These are phyloP conservation scores for Phylloscopus collybita DNA, from an alignment of 2,797 vertebrate genomes.

Conservation along the genomic window DNA sequence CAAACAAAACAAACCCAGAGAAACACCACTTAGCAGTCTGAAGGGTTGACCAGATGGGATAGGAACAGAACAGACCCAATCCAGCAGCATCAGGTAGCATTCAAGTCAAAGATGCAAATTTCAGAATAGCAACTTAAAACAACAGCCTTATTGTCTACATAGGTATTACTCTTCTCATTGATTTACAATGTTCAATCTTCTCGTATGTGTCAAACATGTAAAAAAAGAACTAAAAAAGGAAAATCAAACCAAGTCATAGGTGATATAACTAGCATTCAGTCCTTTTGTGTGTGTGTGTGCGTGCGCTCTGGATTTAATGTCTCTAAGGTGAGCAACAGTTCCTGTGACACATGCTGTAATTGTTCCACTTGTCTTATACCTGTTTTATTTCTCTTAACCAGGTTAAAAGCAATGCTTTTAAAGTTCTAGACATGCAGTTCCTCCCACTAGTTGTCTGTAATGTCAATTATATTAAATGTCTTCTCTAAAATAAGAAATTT, in stretches of 20 bases:
- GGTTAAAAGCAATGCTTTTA: conserved; percentile 1
- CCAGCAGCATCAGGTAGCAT: background rate
- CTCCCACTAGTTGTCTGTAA: conserved; percentile 14
- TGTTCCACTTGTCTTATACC: background rate
- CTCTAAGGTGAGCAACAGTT: background rate
- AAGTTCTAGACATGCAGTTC: background rate
- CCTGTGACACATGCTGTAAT: background rate
- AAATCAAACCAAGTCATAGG: background rate
- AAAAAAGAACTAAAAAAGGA: background rate
- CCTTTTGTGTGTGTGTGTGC: background rate
- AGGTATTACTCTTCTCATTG: background rate
- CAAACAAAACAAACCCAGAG: background rate
- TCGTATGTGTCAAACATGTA: rapidly evolving
- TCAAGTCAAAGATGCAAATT: background rate
- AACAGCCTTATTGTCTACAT: background rate
- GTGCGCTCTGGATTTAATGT: background rate
- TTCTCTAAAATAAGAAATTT: conserved; percentile 25
- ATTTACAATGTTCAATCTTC: background rate
- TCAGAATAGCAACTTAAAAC: background rate
- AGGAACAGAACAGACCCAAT: background rate
- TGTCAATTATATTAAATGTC: background rate
- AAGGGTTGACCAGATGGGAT: background rate
- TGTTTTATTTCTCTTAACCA: background rate
- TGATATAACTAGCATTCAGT: background rate
- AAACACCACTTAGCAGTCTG: background rate